These are phyloP conservation scores for Heliconius eleuchia DNA, from an alignment of 1,140 invertebrate species.

Conservation along the genomic window DNA sequence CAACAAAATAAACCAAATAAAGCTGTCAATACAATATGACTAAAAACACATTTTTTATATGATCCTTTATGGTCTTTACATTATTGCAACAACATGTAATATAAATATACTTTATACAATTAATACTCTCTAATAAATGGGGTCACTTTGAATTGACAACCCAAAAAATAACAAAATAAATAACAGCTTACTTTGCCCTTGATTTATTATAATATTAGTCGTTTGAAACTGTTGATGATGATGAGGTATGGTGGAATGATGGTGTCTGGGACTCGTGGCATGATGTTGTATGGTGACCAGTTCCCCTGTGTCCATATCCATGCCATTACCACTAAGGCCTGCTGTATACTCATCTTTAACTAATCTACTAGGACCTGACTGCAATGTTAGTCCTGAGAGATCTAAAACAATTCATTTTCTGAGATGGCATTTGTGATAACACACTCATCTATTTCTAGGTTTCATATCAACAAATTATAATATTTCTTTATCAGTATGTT, in stretches of 20 bases:
- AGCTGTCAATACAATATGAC: not conserved
- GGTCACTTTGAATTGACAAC: not conserved
- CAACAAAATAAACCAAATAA: conserved; percentile 41
- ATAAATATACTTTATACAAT: not conserved
- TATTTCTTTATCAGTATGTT: not conserved
- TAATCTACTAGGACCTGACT: conserved; percentile 87
- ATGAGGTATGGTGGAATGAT: conserved; percentile 71
- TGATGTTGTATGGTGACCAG: conserved; percentile 92
- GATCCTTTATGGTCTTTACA: not conserved
- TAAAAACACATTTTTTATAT: not conserved
- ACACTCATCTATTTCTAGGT: not conserved
- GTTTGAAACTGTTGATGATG: conserved; percentile 74
- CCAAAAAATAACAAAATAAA: not conserved
- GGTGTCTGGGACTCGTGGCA: conserved; percentile 83
- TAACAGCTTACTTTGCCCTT: conserved; percentile 69
- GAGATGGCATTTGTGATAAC: conserved; percentile 16
- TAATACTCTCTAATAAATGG: not conserved
- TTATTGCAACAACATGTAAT: not conserved
- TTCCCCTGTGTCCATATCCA: conserved; percentile 89
- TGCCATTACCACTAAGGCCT: conserved; percentile 84
- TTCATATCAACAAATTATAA: not conserved
- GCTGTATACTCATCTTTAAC: conserved; percentile 93
- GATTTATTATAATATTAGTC: conserved; percentile 74
- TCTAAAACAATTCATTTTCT: conserved; percentile 82
- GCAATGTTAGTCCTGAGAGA: conserved; percentile 91